Evolutionary conservation across 2,113 vertebrate species (phyloP).

Genomic region (Aptenodytes patagonicus): DNA sequence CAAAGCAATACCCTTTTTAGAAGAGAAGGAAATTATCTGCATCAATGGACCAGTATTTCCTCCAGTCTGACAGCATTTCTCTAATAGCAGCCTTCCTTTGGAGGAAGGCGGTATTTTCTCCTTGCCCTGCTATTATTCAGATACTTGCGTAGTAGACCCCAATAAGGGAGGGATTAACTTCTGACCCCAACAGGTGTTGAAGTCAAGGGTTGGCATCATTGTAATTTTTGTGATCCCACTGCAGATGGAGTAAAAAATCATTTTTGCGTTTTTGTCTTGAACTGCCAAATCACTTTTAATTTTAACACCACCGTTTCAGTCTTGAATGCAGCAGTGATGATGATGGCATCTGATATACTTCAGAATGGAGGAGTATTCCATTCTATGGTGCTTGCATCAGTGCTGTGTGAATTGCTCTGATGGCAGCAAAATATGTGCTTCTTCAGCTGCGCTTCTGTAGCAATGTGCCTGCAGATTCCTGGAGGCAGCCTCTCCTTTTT

Average conservation of each 20-base stretch:
- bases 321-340: neutral
- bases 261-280: neutral
- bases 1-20: neutral
- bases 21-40: neutral
- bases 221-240: neutral
- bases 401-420: neutral
- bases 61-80: neutral
- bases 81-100: too few relatives aligned
- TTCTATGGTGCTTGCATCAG: neutral
- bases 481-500: neutral
- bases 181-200: neutral
- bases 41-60: neutral
- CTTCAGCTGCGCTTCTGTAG: neutral
- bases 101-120: neutral
- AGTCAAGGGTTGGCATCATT: neutral
- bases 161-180: neutral
- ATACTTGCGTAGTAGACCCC: neutral
- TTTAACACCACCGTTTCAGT: rapidly evolving
- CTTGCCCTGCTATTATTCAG: neutral
- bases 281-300: neutral
- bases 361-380: neutral
- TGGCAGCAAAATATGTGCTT: neutral
- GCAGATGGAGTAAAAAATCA: neutral
- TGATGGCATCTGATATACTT: neutral
- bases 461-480: neutral